Conservation (phyloP, 2,797 vertebrate species). For the Enteromius argenteus region DNA sequence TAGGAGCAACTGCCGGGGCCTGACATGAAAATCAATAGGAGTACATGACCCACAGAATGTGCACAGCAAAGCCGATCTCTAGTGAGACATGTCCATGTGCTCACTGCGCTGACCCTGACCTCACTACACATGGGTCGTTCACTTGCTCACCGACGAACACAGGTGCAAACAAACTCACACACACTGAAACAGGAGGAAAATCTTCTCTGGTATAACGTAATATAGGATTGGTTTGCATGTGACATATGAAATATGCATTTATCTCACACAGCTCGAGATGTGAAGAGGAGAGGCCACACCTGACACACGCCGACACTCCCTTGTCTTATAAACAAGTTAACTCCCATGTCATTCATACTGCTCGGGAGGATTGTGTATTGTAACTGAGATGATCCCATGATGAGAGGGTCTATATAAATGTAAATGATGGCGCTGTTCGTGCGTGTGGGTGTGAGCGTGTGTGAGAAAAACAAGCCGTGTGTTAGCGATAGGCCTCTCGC, state of each 20-base stretch:
- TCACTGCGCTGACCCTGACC: slow-evolving; percentile 44
- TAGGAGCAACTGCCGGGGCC: slow-evolving; percentile 65
- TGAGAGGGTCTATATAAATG: slow-evolving; percentile 54
- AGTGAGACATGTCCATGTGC: slow-evolving; percentile 51
- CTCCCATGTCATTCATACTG: slow-evolving; percentile 33
- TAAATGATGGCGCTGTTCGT: slow-evolving; percentile 43
- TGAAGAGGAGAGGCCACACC: slow-evolving; percentile 25
- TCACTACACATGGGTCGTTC: neutral
- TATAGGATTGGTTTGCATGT: slow-evolving; percentile 1
- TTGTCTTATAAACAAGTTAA: slow-evolving; percentile 52
- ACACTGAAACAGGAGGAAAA: slow-evolving; percentile 6
- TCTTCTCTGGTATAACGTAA: slow-evolving; percentile 24
- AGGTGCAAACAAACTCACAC: slow-evolving; percentile 22
- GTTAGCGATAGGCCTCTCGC: slow-evolving; percentile 49
- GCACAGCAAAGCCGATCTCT: slow-evolving; percentile 47
- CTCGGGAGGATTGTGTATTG: slow-evolving; percentile 16
- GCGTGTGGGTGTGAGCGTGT: slow-evolving; percentile 17
- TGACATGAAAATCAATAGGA: slow-evolving; percentile 73
- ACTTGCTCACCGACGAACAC: neutral
- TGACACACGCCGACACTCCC: slow-evolving; percentile 39
- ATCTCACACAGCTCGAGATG: slow-evolving; percentile 4
- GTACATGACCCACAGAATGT: slow-evolving; percentile 61
- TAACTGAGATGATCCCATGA: slow-evolving; percentile 51
- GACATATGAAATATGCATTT: slow-evolving; percentile 23
- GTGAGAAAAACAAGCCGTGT: slow-evolving; percentile 60